phyloP scores from a whole-genome alignment of 2,113 vertebrate species.

The Tragulus kanchil region DNA sequence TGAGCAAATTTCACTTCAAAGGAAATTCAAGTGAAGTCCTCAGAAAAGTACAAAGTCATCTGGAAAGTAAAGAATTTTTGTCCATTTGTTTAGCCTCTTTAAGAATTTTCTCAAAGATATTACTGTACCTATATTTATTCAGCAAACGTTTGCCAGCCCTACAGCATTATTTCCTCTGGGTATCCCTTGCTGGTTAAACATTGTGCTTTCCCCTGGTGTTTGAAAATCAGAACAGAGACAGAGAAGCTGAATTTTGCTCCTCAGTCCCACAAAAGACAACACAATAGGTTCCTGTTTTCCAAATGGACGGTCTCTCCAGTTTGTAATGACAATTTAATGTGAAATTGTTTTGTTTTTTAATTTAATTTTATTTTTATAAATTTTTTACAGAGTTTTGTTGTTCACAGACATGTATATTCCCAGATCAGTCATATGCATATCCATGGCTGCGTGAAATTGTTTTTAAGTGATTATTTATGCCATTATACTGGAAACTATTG shows the following conservation, averaged over 20 bases:
- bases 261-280: neutral
- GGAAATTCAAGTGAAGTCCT: neutral
- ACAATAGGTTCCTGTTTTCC: slow-evolving; percentile 10
- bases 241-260: neutral
- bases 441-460: no score
- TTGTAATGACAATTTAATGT: slow-evolving; percentile 43
- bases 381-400: no score
- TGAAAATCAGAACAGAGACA: neutral
- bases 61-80: neutral
- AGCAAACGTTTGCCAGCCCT: neutral
- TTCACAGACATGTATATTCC: no score
- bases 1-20: no score
- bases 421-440: no score
- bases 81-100: neutral
- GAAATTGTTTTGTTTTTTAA: slow-evolving; percentile 65
- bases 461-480: slow-evolving; percentile 46
- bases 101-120: neutral
- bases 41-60: neutral
- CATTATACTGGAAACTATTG: neutral
- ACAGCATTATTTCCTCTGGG: neutral
- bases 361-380: no score
- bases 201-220: neutral
- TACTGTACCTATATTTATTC: neutral
- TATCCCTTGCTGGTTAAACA: neutral
- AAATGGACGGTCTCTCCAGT: neutral